phyloP scores from a whole-genome alignment of 2,888 invertebrate genomes.

The Matsumyia berberina region DNA sequence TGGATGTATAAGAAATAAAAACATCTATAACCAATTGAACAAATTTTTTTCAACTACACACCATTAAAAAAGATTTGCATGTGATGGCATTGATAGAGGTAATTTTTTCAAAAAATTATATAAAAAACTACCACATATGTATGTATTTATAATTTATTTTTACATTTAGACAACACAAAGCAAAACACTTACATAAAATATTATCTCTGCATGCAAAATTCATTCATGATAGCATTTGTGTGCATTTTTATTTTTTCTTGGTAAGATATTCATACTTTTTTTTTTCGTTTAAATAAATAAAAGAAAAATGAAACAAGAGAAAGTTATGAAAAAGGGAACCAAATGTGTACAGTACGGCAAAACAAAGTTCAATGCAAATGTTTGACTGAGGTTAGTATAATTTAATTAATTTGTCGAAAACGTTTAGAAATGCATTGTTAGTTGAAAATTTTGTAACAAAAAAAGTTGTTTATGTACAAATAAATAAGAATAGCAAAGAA shows the following conservation, averaged over 20 bases:
- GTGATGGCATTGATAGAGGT: neutral
- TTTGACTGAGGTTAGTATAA: neutral
- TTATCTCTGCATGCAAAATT: slow-evolving; percentile 72
- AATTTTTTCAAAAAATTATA: neutral
- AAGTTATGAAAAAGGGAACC: slow-evolving; percentile 8
- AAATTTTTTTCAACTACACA: no score
- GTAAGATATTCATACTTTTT: slow-evolving; percentile 28
- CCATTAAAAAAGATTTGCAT: slow-evolving; percentile 40
- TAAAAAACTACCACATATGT: neutral
- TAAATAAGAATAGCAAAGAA: neutral
- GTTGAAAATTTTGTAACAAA: neutral
- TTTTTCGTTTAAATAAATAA: slow-evolving; percentile 36
- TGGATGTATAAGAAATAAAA: no score
- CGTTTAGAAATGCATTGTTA: slow-evolving; percentile 3
- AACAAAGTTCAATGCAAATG: neutral
- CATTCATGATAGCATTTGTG: slow-evolving; percentile 63
- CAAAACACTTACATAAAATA: slow-evolving; percentile 72
- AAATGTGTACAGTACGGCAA: neutral
- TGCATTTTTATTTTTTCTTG: slow-evolving; percentile 38
- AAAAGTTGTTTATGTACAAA: neutral
- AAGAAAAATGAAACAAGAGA: slow-evolving; percentile 8
- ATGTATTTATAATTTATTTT: slow-evolving; percentile 1
- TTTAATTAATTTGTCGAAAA: neutral
- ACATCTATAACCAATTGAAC: no score
- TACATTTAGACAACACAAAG: slow-evolving; percentile 50